These are phyloP conservation scores for Aphis craccivora DNA, from an alignment of 1,140 invertebrate genomes.

Conservation along the genomic window DNA sequence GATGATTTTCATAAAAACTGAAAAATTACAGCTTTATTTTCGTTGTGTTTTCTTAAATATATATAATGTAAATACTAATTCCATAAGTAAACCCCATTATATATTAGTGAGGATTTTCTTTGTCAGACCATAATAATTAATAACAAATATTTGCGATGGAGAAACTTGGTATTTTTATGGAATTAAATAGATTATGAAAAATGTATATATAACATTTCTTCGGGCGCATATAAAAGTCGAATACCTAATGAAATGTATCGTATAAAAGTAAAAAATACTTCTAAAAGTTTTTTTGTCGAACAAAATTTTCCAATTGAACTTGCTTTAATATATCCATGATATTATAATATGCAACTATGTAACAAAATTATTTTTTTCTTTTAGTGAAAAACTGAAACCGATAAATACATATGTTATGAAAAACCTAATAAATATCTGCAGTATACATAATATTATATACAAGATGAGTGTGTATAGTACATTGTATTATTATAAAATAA, in stretches of 20 bases:
- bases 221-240: neutral
- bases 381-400: neutral
- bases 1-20: neutral
- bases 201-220: neutral
- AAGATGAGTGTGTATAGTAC: neutral
- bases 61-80: neutral
- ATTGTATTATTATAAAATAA: too few relatives aligned
- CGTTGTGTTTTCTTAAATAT: neutral
- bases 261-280: neutral
- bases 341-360: too few relatives aligned
- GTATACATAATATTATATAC: neutral
- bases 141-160: neutral
- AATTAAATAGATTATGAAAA: neutral
- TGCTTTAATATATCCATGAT: neutral
- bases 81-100: neutral
- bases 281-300: neutral
- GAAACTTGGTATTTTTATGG: constrained; percentile 1
- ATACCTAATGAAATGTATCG: neutral
- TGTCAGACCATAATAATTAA: neutral
- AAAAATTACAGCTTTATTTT: neutral
- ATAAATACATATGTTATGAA: neutral
- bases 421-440: too few relatives aligned
- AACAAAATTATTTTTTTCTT: neutral
- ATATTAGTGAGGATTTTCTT: neutral
- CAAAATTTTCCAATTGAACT: neutral